Evolutionary conservation across 1,140 invertebrate species (phyloP).

Genomic region (Coptotermes formosanus): DNA sequence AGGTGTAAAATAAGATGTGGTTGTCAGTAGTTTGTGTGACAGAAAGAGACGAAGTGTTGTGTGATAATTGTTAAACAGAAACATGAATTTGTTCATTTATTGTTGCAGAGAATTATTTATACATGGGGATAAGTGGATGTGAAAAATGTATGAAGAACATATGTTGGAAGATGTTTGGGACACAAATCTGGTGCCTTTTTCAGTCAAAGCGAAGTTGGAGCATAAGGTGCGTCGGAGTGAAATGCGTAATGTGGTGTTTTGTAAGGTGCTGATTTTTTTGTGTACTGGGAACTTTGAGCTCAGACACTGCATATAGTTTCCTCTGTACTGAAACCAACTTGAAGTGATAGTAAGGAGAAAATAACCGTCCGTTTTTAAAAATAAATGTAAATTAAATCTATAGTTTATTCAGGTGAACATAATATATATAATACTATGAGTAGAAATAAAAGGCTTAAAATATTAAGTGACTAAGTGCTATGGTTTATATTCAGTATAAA

Average conservation of each 20-base stretch:
- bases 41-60: not conserved
- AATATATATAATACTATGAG: conserved; percentile 5
- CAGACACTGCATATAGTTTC: not conserved
- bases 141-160: not conserved
- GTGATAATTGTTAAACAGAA: not conserved
- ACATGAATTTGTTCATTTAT: conserved; percentile 24
- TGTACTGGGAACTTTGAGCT: not conserved
- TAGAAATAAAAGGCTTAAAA: conserved; percentile 14
- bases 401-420: conserved; percentile 12
- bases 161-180: not conserved
- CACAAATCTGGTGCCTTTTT: conserved; percentile 15
- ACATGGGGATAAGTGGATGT: conserved; percentile 25
- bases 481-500: not conserved
- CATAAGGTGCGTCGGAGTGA: not conserved
- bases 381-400: conserved; percentile 9
- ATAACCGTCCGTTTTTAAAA: conserved; percentile 34
- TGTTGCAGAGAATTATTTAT: conserved; percentile 34
- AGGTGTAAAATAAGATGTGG: conserved; percentile 20
- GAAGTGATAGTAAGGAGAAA: conserved; percentile 6
- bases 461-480: conserved; percentile 7
- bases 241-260: not conserved
- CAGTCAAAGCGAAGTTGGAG: not conserved
- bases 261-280: not conserved
- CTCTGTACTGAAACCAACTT: not conserved
- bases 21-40: not conserved